Base-by-base conservation (phyloP, 2,888 invertebrate genomes). In the Drosophila picticornis region DNA sequence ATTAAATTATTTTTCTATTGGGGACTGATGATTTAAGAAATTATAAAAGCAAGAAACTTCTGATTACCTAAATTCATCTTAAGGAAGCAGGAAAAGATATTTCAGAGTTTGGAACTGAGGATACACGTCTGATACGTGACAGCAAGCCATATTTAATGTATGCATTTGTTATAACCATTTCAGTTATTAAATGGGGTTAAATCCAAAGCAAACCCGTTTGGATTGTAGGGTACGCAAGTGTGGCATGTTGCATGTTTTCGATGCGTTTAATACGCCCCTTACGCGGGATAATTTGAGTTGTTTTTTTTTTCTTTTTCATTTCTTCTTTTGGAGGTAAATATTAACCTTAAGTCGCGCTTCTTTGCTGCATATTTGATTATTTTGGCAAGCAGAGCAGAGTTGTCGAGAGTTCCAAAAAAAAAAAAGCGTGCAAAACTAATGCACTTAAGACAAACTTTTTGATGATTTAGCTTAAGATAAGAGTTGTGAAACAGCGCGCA, bases 251-350 rank as follows among this genome's bases (percentile, higher is more conserved):
- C 84, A 78, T 82, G 80, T 67, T 66, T 27, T 11, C 62, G 73
- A 80, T 84, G 84, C 78, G 81, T 81, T 80, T 72, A 67, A 72
- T 80, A 67, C 74, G 72, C 75, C 78, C 75, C 57, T 73, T 70
- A 75, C 70, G 71, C 85, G 80, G 60, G 62, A 72, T 83, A 84
- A 82, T 83, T 84, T 83, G 75, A 70, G 62, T 64, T 70, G 51
- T 63, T 62, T 65, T 62, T 75, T 48, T 22, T 43, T 10, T 7
- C 4, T 16, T 9, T 40, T 25, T 25, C 22, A 25, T 46, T 25
- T 46, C 25, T 16, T 25, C n/a, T 51, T 66, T 51, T 61, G n/a
- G 9, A 29, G 40, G 51, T 64, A 79, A 81, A 83, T 73, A 75
- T 83, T 77, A 79, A 83, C 67, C 74, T 71, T 69, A 81, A 81